Percentiles rank a stretch among this genome's conserved stretches.
Evolutionary conservation across 92 coral and sea anemone species (phyloP).

Genomic region (Galaxea fascicularis): DNA sequence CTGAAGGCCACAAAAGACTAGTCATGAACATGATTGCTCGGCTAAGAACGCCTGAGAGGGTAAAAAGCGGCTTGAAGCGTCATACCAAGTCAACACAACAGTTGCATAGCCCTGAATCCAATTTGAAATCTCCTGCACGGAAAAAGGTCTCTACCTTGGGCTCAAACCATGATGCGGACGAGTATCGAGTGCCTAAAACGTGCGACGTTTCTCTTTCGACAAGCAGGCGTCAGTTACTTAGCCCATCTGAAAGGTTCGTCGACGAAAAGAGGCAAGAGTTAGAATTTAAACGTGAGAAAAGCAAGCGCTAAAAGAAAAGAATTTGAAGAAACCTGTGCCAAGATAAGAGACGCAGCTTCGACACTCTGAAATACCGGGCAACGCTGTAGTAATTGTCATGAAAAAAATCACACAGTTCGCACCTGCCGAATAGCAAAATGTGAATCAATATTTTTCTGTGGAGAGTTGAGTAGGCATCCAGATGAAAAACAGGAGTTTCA

Average conservation of each 20-base stretch:
- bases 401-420: constrained; percentile 55
- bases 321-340: neutral
- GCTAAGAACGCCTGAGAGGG: constrained; percentile 3
- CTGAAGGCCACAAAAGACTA: constrained; percentile 10
- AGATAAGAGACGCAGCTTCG: neutral
- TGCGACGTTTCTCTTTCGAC: neutral
- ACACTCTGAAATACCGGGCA: neutral
- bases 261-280: neutral
- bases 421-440: constrained; percentile 43
- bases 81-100: neutral
- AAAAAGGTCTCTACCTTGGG: neutral
- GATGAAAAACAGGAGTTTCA: constrained; percentile 56
- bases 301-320: neutral
- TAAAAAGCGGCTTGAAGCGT: neutral
- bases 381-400: constrained; percentile 56
- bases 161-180: neutral
- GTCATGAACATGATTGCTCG: constrained; percentile 1
- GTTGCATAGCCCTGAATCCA: neutral
- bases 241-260: neutral
- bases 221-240: neutral
- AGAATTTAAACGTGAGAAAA: neutral
- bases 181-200: neutral
- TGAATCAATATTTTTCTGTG: constrained; percentile 48
- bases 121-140: neutral
- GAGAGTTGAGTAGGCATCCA: constrained; percentile 48